phyloP scores from a whole-genome alignment of 2,888 invertebrate genomes.

The Cataglyphis cursor region DNA sequence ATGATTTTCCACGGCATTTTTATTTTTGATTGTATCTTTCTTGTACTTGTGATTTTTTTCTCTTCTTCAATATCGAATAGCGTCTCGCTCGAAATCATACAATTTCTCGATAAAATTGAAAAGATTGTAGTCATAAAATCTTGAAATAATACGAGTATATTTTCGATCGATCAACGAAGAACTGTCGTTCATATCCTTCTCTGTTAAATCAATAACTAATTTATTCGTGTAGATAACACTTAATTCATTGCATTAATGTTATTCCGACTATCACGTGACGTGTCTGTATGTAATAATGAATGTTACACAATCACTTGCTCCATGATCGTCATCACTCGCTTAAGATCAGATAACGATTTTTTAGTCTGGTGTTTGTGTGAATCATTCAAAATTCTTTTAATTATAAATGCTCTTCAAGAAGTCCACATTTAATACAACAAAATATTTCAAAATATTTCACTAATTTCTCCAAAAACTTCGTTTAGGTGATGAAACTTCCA shows the following conservation, averaged over 20 bases:
- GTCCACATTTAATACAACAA: not conserved
- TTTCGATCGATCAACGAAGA: slow-evolving; percentile 19
- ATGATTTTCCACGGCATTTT: not conserved
- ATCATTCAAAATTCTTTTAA: not conserved
- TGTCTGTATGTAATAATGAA: not conserved
- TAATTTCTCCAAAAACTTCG: not conserved
- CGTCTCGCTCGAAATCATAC: not conserved
- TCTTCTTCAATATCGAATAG: not conserved
- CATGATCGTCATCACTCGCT: not conserved
- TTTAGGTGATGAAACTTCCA: not conserved
- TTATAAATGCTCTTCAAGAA: not conserved
- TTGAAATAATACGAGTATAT: not conserved
- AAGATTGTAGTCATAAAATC: not conserved
- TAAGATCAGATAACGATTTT: not conserved
- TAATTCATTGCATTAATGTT: slow-evolving; percentile 35
- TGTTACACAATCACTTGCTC: not conserved
- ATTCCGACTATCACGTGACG: slow-evolving; percentile 6
- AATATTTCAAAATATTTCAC: not conserved
- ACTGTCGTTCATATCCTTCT: slow-evolving; percentile 8
- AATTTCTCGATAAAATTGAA: not conserved
- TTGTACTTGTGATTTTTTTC: not conserved
- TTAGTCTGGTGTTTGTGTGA: not conserved
- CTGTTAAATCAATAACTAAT: slow-evolving; percentile 8
- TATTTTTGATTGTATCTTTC: not conserved
- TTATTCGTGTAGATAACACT: slow-evolving; percentile 1